phyloP scores from a whole-genome alignment of 2,888 invertebrate species.

The Conops quadrifasciatus region DNA sequence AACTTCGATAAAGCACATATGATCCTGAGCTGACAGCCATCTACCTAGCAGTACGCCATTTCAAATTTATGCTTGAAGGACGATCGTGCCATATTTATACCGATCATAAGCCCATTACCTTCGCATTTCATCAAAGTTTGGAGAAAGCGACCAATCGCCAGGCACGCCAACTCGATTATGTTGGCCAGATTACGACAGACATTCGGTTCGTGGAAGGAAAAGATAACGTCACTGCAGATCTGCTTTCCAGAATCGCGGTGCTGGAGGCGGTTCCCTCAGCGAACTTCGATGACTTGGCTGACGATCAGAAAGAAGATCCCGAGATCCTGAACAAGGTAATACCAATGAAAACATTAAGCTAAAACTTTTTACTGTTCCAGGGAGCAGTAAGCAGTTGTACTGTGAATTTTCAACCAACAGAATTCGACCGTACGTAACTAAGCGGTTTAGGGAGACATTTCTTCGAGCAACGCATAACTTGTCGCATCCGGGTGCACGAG shows the following conservation, averaged over 20 bases:
- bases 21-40: constrained; percentile 56
- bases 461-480: neutral
- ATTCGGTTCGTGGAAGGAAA: constrained; percentile 12
- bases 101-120: constrained; percentile 46
- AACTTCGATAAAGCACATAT: constrained; percentile 28
- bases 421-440: constrained; percentile 30
- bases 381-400: neutral
- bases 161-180: constrained; percentile 55
- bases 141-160: constrained; percentile 57
- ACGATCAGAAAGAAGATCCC: constrained; percentile 25
- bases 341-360: too few relatives aligned
- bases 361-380: neutral
- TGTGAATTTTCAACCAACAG: constrained; percentile 9
- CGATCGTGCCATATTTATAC: constrained; percentile 37
- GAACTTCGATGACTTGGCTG: constrained; percentile 22
- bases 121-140: constrained; percentile 51
- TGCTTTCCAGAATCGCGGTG: constrained; percentile 45
- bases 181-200: constrained; percentile 37
- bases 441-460: neutral
- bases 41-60: constrained; percentile 31
- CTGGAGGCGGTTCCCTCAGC: neutral
- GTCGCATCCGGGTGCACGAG: neutral
- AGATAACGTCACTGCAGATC: constrained; percentile 37
- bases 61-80: constrained; percentile 25
- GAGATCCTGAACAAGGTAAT: neutral